A percentile compares a stretch with the other conserved stretches of the same genome.
Conservation (phyloP, 2,113 vertebrate genomes). For the Leptodactylus fuscus region DNA sequence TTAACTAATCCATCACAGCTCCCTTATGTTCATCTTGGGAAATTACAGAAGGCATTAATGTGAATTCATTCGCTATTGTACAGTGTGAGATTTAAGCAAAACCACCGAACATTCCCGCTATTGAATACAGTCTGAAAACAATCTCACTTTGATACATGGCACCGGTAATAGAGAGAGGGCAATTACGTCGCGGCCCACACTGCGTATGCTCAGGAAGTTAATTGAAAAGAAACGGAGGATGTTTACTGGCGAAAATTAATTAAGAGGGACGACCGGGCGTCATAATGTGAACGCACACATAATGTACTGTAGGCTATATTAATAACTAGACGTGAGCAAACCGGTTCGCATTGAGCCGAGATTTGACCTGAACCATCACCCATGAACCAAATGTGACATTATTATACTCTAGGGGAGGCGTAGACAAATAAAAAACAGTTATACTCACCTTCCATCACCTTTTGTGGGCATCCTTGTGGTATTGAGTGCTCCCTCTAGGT, state of each 20-base stretch:
- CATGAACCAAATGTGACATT: too few relatives aligned
- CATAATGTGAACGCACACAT: background rate
- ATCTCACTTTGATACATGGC: constrained; percentile 1
- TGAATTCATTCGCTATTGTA: constrained; percentile 35
- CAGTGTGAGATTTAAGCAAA: constrained; percentile 2
- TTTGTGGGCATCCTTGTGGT: too few relatives aligned
- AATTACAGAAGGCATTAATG: constrained; percentile 39
- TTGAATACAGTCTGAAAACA: background rate
- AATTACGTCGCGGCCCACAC: background rate
- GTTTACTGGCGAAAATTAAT: background rate
- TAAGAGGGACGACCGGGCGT: background rate
- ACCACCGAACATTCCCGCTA: background rate
- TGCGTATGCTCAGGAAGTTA: background rate
- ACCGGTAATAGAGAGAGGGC: constrained; percentile 7
- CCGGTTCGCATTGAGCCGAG: too few relatives aligned
- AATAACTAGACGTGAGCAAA: too few relatives aligned
- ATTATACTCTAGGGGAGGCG: too few relatives aligned
- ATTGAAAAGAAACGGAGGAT: constrained; percentile 31
- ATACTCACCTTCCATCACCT: too few relatives aligned
- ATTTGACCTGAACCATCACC: too few relatives aligned
- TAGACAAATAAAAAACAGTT: too few relatives aligned
- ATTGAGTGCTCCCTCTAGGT: too few relatives aligned
- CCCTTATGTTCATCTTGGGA: constrained; percentile 54
- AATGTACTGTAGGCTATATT: too few relatives aligned
- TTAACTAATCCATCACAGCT: constrained; percentile 44